Evolutionary conservation across 2,113 vertebrate genomes (phyloP).

Genomic region (Alethe castanea): DNA sequence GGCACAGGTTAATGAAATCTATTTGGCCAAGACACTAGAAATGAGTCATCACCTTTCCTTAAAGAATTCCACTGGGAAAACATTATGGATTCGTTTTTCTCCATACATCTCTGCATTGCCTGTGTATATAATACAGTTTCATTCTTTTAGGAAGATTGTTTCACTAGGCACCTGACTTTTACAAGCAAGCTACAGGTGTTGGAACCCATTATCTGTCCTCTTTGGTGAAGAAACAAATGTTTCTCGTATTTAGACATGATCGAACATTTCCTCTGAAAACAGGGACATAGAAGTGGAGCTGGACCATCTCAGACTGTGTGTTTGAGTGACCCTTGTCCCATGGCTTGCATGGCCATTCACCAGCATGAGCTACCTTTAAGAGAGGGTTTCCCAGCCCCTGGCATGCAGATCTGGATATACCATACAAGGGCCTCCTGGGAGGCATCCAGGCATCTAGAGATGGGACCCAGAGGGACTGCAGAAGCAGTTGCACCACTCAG

Average conservation of each 20-base stretch:
- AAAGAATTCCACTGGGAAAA: background rate
- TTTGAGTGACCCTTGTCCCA: background rate
- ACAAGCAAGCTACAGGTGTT: background rate
- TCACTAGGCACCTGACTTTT: background rate
- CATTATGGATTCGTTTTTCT: background rate
- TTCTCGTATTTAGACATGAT: background rate
- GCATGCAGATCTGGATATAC: background rate
- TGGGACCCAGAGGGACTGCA: background rate
- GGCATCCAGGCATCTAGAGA: background rate
- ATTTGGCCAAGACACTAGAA: background rate
- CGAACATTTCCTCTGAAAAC: background rate
- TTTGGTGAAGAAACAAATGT: background rate
- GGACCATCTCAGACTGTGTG: background rate
- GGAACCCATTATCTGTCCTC: background rate
- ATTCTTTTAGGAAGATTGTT: background rate
- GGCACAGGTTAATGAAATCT: background rate
- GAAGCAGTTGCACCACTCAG: background rate
- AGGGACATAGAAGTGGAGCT: background rate
- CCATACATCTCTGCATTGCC: background rate
- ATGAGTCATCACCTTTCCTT: background rate
- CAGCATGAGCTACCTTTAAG: background rate
- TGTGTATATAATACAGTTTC: background rate
- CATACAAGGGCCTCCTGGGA: background rate
- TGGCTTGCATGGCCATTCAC: background rate
- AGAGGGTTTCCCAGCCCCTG: background rate